Evolutionary conservation across 2,888 invertebrate genomes (phyloP), one percentile per base, ranked within the genome.

Genomic region (Stegana nigrithorax): DNA sequence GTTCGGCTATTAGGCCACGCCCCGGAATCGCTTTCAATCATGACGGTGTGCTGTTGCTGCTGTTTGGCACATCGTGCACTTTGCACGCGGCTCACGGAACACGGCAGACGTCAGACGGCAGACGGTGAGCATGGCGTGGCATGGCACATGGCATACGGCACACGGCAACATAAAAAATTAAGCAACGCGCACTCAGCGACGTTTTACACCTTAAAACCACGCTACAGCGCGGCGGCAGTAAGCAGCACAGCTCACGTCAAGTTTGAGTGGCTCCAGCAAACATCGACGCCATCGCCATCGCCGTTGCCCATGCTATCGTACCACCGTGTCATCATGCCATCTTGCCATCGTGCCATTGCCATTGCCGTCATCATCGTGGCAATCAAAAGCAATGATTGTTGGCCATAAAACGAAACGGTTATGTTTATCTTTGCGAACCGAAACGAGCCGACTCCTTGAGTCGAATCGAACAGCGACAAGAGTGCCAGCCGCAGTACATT

Each of bases 321-420:
- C n/a, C n/a, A n/a, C n/a, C n/a, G n/a, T n/a, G n/a, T n/a, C n/a
- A n/a, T n/a, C n/a, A n/a, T n/a, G 25, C 12, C 21, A 25, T 21
- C 7, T 23, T n/a, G 23, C 12, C 47, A n/a, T 26, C 57, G 59
- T n/a, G 56, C 57, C 47, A 23, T 19, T 53, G 42, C 32, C 58
- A 58, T 59, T 57, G 25, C 26, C 58, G 58, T 73, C 74, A 73
- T 73, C 75, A 73, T 74, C 66, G 67, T 39, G 73, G 81, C 81
- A 81, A 81, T 81, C 81, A 82, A 80, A 82, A 81, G 79, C 82
- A 81, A 82, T 82, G 82, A 82, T 82, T 82, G 82, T 73, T 75
- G 79, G 71, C 70, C 82, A 80, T 82, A 81, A 82, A 82, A 82
- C 67, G 73, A 78, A 81, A 82, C 81, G 82, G 73, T 82, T 82